Percentiles rank a stretch among this genome's conserved stretches.
These are phyloP conservation scores for Hippocampus comes DNA, from an alignment of 2,113 vertebrate species.

Conservation along the genomic window DNA sequence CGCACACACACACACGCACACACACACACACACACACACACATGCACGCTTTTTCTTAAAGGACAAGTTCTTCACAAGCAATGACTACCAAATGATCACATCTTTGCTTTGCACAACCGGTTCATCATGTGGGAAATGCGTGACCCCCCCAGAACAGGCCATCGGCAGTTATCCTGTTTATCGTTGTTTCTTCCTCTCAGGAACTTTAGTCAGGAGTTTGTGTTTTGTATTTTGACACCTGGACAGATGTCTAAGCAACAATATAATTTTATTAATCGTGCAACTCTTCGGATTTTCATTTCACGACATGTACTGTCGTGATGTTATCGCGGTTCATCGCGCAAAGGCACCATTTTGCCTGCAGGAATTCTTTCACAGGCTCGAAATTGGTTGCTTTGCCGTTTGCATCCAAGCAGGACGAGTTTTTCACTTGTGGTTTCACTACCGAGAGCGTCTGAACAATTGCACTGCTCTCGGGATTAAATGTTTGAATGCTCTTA, in stretches of 20 bases:
- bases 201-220: neutral
- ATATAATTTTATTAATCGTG: neutral
- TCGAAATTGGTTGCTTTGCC: neutral
- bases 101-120: neutral
- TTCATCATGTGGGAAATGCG: neutral
- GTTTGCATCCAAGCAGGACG: neutral
- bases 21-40: too few relatives aligned
- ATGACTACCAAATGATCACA: neutral
- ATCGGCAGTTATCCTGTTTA: neutral
- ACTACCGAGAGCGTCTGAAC: neutral
- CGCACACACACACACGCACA: too few relatives aligned
- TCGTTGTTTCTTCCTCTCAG: conserved; percentile 1
- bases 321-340: neutral
- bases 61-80: neutral
- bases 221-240: neutral
- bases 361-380: neutral
- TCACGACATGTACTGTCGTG: neutral
- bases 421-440: neutral
- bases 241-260: neutral
- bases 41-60: too few relatives aligned
- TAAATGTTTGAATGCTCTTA: neutral
- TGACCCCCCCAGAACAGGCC: neutral
- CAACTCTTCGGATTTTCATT: too few relatives aligned
- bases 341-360: neutral
- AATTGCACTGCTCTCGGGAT: neutral